Evolutionary conservation across 2,113 vertebrate species (phyloP).

Genomic region (Nymphicus hollandicus): DNA sequence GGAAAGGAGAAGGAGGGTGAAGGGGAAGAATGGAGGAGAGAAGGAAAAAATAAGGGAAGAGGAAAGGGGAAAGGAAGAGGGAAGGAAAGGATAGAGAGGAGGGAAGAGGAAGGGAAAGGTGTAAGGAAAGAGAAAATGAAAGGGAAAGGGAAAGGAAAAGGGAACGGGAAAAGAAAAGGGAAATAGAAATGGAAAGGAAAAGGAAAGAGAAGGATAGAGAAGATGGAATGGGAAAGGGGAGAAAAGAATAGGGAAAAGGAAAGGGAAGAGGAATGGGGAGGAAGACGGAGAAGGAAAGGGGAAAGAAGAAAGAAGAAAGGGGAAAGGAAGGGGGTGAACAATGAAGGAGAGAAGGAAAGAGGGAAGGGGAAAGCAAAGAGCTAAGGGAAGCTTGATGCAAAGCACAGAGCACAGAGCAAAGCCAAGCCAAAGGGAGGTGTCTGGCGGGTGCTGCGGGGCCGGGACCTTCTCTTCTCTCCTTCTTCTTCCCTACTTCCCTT

Average conservation of each 20-base stretch:
- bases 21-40: too few species aligned
- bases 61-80: too few species aligned
- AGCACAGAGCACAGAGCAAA: neutral
- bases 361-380: neutral
- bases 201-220: neutral
- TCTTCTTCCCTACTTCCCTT: neutral
- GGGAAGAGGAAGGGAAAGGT: too few species aligned
- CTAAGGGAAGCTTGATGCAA: neutral
- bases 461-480: neutral
- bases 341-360: neutral
- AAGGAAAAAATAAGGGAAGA: too few species aligned
- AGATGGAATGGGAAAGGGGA: too few species aligned
- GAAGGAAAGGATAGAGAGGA: too few species aligned
- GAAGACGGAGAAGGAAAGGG: neutral
- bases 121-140: neutral
- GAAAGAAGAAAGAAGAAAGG: too few species aligned
- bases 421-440: neutral
- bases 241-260: too few species aligned
- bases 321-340: too few species aligned
- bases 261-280: too few species aligned
- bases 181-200: too few species aligned
- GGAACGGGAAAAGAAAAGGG: neutral
- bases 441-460: neutral
- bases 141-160: too few species aligned
- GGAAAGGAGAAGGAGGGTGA: neutral